Conservation (phyloP, 2,797 vertebrate genomes). For the Scleropages formosus region DNA sequence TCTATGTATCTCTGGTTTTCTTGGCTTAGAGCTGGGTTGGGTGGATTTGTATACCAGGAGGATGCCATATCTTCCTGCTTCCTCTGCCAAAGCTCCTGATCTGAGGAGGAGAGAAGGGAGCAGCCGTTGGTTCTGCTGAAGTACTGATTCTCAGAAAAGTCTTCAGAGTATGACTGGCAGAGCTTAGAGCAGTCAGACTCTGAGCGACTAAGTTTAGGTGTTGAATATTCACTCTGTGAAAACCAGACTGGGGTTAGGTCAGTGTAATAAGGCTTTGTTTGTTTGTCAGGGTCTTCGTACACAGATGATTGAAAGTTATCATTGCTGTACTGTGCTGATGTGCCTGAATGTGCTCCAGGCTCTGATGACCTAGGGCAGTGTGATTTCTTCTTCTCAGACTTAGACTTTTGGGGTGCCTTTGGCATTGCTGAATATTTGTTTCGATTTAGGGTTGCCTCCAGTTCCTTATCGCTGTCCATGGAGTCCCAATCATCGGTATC, state of each 20-base stretch:
- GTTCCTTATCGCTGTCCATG: slow-evolving; percentile 88
- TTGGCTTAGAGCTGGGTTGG: slow-evolving; percentile 69
- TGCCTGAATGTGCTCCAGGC: slow-evolving; percentile 67
- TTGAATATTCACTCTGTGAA: slow-evolving; percentile 91
- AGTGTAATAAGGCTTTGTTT: slow-evolving; percentile 73
- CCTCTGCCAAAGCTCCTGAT: slow-evolving; percentile 94
- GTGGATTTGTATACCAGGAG: slow-evolving; percentile 76
- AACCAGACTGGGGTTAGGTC: slow-evolving; percentile 85
- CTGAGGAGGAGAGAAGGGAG: slow-evolving; percentile 89
- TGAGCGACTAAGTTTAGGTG: slow-evolving; percentile 91
- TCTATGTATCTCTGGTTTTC: slow-evolving; percentile 64
- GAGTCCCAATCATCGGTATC: slow-evolving; percentile 87
- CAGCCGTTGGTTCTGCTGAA: slow-evolving; percentile 86
- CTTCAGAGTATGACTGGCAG: slow-evolving; percentile 94
- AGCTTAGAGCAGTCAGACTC: slow-evolving; percentile 97
- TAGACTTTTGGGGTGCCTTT: slow-evolving; percentile 79
- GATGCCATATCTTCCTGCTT: slow-evolving; percentile 83
- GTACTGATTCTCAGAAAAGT: slow-evolving; percentile 92
- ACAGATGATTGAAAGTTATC: slow-evolving; percentile 66
- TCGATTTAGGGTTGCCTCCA: slow-evolving; percentile 83
- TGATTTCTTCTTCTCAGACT: slow-evolving; percentile 74
- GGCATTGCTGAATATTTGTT: slow-evolving; percentile 86
- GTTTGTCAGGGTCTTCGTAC: slow-evolving; percentile 76
- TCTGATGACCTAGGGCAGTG: slow-evolving; percentile 71
- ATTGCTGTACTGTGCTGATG: slow-evolving; percentile 69